Percentiles rank a stretch among this genome's conserved stretches.
phyloP scores from a whole-genome alignment of 2,888 invertebrate species.

The Venustoraphidia nigricollis region DNA sequence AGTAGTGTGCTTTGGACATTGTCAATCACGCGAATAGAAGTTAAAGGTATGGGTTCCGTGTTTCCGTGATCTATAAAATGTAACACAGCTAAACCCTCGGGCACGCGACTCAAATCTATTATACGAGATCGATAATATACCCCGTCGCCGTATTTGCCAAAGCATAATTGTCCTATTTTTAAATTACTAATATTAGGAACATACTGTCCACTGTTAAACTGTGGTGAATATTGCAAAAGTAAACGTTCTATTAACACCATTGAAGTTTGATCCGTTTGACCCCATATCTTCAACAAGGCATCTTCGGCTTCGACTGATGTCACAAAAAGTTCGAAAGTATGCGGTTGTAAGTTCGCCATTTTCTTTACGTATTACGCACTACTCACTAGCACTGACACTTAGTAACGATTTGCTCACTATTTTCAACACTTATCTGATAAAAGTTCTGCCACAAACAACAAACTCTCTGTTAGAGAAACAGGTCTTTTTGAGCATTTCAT shows the following conservation, averaged over 20 bases:
- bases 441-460: no score
- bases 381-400: neutral
- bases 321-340: constrained; percentile 20
- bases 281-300: constrained; percentile 54
- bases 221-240: constrained; percentile 29
- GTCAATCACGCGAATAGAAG: constrained; percentile 40
- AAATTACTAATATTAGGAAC: constrained; percentile 21
- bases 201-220: constrained; percentile 30
- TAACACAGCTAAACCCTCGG: constrained; percentile 42
- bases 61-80: constrained; percentile 55
- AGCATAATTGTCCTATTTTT: constrained; percentile 38
- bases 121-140: constrained; percentile 49
- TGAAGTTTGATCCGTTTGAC: constrained; percentile 44
- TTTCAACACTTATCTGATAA: no score
- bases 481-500: no score
- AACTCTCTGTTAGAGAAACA: no score
- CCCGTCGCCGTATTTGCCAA: constrained; percentile 50
- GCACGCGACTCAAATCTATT: constrained; percentile 29
- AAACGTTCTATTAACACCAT: constrained; percentile 40
- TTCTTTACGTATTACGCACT: no score
- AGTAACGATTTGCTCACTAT: neutral
- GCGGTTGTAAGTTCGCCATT: neutral
- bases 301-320: constrained; percentile 55
- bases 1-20: constrained; percentile 31
- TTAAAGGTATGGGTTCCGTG: constrained; percentile 39